Base-by-base conservation (phyloP, 2,113 vertebrate species). In the Corynorhinus townsendii region DNA sequence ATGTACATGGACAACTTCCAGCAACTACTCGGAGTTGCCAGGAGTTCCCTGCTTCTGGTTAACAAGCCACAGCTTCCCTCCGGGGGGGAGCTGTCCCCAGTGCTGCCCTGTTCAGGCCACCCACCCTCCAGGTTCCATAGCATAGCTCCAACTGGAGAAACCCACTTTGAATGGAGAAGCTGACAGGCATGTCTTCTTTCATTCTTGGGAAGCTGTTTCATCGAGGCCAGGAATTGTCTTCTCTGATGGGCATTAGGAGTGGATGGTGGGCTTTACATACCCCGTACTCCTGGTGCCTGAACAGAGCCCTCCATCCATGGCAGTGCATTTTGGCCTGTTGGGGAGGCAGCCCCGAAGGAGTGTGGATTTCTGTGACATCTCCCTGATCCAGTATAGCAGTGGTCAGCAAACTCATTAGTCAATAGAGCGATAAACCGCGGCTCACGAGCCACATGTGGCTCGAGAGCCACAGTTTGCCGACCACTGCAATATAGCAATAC, bases 341-440 rank as follows among this genome's bases (percentile, higher is more conserved):
- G 54, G n/a, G 79, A 69, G 66, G 88, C 11, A 47, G n/a, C 62
- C 26, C 0, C 0, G 1, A 81, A 93, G 35, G 73, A 64, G 54
- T 35, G 49, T 79, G 62, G 52, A 35, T 93, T 95, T 86, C 54
- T 76, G 49, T 8, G 54, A 54, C 7, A 35, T 75, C 77, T 80
- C 71, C 20, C 45, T 72, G 35, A 66, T 38, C 73, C 52, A 12
- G 30, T 28, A 38, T 3, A 20, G 77, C 35, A 72, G 47, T 49
- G 47, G 47, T 49, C 4, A 12, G 47, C 47, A 14, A 49, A 49
- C 47, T 40, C 38, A 40, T 40, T 40, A 40, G 38, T 40, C 38
- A 40, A 40, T 4, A 40, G 38, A 40, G 38, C 38, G 38, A 4
- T 4, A 40, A 40, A 40, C 38, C 3, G n/a, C n/a, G n/a, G n/a